phyloP scores from a whole-genome alignment of 1,140 invertebrate genomes.

The Caenorhabditis tropicalis region DNA sequence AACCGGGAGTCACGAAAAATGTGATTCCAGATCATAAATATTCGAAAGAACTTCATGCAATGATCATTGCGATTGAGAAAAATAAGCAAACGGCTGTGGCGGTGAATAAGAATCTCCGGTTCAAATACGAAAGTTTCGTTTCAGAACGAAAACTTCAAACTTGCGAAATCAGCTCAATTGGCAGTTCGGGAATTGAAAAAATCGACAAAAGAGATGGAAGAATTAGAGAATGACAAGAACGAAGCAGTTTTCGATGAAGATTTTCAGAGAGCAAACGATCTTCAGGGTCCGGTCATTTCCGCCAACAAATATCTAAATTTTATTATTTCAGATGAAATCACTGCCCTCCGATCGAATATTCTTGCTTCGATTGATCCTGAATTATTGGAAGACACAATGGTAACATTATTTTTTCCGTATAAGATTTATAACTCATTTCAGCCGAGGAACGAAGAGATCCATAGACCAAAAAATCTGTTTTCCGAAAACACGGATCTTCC shows the following conservation, averaged over 20 bases:
- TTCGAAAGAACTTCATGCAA: constrained; percentile 51
- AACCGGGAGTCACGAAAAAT: constrained; percentile 14
- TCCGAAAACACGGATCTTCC: background rate
- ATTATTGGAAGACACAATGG: constrained; percentile 42
- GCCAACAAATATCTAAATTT: background rate
- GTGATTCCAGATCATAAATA: constrained; percentile 45
- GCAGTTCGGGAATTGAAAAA: constrained; percentile 47
- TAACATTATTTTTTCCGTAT: too few relatives aligned
- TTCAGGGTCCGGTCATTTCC: background rate
- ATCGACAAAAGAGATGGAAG: constrained; percentile 46
- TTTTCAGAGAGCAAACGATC: constrained; percentile 53
- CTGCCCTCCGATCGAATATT: constrained; percentile 45
- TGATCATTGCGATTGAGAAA: constrained; percentile 46
- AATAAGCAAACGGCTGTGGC: constrained; percentile 53
- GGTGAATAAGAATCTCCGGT: constrained; percentile 13
- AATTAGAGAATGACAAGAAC: constrained; percentile 52
- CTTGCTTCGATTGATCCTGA: constrained; percentile 47
- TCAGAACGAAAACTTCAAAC: constrained; percentile 54
- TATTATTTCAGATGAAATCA: constrained; percentile 49
- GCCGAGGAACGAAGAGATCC: constrained; percentile 1
- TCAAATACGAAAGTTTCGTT: background rate
- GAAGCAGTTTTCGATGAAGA: constrained; percentile 45
- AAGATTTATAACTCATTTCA: background rate
- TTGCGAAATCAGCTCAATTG: constrained; percentile 52
- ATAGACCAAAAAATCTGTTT: constrained; percentile 32